Base-by-base conservation (phyloP, 1,140 invertebrate species). In the Palaemon carinicauda region DNA sequence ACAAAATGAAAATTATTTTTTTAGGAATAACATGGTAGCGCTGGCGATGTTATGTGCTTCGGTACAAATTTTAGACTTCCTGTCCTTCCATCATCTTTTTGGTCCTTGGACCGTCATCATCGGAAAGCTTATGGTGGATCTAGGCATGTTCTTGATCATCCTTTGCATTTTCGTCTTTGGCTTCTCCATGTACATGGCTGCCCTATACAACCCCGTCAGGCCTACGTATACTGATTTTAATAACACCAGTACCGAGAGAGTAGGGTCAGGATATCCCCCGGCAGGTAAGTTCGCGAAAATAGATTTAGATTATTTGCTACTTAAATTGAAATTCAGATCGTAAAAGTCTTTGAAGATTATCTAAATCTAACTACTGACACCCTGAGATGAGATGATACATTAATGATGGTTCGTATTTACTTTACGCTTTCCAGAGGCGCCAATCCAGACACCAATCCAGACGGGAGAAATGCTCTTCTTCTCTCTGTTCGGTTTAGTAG, bases 41-140 rank as follows among this genome's bases (percentile, higher is more conserved):
- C 93, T 98, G 89, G 97, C 97, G 77, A 96, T 99, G 90, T 93
- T 99, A 69, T 93, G 99, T 87, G 97, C 97, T 73, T 99, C 98
- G 92, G 97, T 99, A 14, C 97, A 99, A 92, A 97, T 99, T 90
- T 92, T 99, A 87, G 98, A 99, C 91, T 98, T 98, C 90, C 92
- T 98, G 27, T 99, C 98, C 10, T 99, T 99, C 91, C 98, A 99
- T 92, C 97, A 99, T 92, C 93, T 99, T 0, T 99, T 99, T 91
- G 98, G 98, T 53, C 98, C 98, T 0, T 99, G 98, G 98, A 93
- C 94, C 5, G 94, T 95, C 82, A 95, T 95, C 89, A 95, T 95
- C 89, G 89, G 93, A 24, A 93, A 93, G 90, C 88, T 90, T 3
- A 91, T 89, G 90, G 89, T 89, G 27, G 90, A 90, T 65, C 51